phyloP scores from a whole-genome alignment of 2,797 vertebrate species.

The Acrossocheilus wenchowensis region DNA sequence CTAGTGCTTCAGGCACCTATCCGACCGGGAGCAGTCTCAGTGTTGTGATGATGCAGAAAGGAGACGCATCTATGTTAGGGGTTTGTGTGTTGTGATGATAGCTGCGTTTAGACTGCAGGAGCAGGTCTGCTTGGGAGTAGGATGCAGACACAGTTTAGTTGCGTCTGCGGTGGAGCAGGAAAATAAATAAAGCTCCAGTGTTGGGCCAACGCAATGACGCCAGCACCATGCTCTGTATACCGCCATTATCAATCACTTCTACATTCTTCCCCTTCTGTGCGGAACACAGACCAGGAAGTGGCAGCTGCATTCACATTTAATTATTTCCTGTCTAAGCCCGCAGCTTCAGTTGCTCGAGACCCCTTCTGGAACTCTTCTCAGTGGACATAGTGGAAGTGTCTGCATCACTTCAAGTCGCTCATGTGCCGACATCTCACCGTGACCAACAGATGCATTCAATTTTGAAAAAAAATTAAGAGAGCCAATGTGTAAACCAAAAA shows the following conservation, averaged over 20 bases:
- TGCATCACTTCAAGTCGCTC: constrained; percentile 48
- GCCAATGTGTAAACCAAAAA: constrained; percentile 71
- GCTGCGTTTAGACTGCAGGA: constrained; percentile 58
- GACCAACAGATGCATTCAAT: constrained; percentile 74
- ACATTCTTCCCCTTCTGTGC: constrained; percentile 67
- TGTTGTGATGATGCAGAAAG: constrained; percentile 23
- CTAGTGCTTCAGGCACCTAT: constrained; percentile 14
- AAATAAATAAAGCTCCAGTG: constrained; percentile 76
- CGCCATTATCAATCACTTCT: constrained; percentile 73
- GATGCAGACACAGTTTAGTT: constrained; percentile 72
- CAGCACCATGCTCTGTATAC: constrained; percentile 63
- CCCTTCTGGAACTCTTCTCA: constrained; percentile 37
- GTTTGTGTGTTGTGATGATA: constrained; percentile 50
- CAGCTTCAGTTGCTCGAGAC: constrained; percentile 58
- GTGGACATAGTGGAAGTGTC: constrained; percentile 42
- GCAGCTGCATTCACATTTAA: constrained; percentile 72
- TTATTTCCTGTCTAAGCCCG: constrained; percentile 76
- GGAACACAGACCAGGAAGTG: constrained; percentile 68
- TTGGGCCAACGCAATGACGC: constrained; percentile 67
- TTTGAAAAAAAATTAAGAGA: constrained; percentile 62
- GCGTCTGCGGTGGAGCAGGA: constrained; percentile 68
- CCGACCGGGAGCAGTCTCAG: constrained; percentile 11
- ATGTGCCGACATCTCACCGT: constrained; percentile 48
- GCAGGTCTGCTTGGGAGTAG: constrained; percentile 57
- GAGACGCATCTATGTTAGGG: constrained; percentile 28